Evolutionary conservation across 2,113 vertebrate species (phyloP).

Genomic region (Vidua macroura): DNA sequence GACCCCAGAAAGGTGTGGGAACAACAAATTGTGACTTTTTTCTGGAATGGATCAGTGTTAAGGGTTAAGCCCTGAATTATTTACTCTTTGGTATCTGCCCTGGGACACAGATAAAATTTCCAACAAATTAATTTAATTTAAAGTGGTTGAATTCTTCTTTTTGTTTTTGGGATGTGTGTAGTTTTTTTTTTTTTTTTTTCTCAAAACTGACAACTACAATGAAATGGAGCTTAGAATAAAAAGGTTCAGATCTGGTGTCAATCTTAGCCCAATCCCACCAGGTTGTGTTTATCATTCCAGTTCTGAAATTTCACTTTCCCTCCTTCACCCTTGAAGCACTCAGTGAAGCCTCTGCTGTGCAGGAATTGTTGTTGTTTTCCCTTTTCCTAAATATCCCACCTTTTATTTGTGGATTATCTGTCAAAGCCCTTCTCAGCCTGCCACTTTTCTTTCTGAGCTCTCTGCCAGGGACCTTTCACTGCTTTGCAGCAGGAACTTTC

Average conservation of each 20-base stretch:
- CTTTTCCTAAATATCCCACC: background rate
- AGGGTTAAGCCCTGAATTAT: background rate
- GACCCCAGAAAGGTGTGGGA: background rate
- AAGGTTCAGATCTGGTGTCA: background rate
- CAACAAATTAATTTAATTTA: background rate
- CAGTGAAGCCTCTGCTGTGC: background rate
- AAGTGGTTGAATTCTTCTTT: background rate
- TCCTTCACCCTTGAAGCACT: background rate
- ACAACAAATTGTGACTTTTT: too few species aligned
- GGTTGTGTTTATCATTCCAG: background rate
- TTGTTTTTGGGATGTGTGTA: background rate
- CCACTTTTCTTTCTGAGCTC: slow-evolving; percentile 22
- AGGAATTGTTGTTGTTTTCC: slow-evolving; percentile 5
- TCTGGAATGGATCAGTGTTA: background rate
- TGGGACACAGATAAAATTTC: background rate
- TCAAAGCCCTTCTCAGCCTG: slow-evolving; percentile 52
- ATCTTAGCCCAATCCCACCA: background rate
- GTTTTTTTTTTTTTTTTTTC: background rate
- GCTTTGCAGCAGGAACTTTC: background rate
- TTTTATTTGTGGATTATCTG: slow-evolving; percentile 47
- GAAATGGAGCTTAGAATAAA: background rate
- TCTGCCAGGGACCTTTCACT: background rate
- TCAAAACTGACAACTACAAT: background rate
- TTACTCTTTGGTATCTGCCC: background rate
- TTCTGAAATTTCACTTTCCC: background rate